Evolutionary conservation across 2,888 invertebrate species (phyloP), one percentile per base, ranked within the genome.

Genomic region (Linyphia triangularis): DNA sequence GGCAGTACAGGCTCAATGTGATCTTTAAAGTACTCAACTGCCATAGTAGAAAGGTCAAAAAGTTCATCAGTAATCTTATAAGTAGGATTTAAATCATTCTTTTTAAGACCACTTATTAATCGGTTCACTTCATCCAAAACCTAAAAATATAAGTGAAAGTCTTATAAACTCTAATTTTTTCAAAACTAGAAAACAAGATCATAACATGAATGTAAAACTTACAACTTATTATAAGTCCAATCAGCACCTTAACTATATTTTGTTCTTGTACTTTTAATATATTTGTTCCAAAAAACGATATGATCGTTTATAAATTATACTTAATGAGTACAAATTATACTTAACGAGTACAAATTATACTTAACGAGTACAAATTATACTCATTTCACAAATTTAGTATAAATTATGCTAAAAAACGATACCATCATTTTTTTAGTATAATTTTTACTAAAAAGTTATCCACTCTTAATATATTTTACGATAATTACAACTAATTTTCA

Each of bases 21-120:
- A 93, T 98, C 98, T 93, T 97, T 97, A 93, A 98, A 98, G 93
- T 98, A 98, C 93, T 98, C 98, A 97, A 98, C 98, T 43, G 98
- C 98, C 98, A 98, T 98, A 59, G 97, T 97, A 57, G 97, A 97
- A 90, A 98, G 94, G 94, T 98, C 98, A 93, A 97, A 97, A 84
- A 98, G 94, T 93, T 98, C 98, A 93, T 98, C 97, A 7, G 97
- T 97, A 89, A 98, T 97, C 90, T 97, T 97, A 93, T 97, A 98
- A 69, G 97, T 97, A 92, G 97, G 94, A 90, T 96, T 96, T 91
- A 97, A 93, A 13, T 26, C 51, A 2, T 24, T 96, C 91, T 95
- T 95, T 94, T 96, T 96, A 91, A 98, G 95, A 92, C 97, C 96
- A 91, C 95, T 94, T 91, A 98, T 94, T 92, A 98, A 96, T 92